Evolutionary conservation across 1,140 invertebrate genomes (phyloP).

Genomic region (Doryteuthis pealeii): DNA sequence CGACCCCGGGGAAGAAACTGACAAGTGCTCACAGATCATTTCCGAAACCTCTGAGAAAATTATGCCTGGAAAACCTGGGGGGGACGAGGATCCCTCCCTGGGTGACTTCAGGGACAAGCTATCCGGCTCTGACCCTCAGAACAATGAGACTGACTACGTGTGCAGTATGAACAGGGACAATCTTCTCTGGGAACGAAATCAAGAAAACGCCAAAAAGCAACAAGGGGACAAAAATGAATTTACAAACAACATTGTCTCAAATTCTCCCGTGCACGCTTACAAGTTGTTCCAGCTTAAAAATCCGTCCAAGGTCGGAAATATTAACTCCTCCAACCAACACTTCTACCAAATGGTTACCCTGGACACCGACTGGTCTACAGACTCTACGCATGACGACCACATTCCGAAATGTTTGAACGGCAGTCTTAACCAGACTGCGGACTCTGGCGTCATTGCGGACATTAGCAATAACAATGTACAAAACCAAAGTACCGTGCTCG

Average conservation of each 20-base stretch:
- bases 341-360: slow-evolving; percentile 13
- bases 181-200: background rate
- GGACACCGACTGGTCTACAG: slow-evolving; percentile 15
- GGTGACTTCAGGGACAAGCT: background rate
- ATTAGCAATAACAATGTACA: slow-evolving; percentile 2
- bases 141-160: background rate
- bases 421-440: background rate
- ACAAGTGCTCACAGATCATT: background rate
- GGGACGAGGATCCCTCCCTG: background rate
- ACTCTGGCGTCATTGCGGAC: slow-evolving; percentile 6
- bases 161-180: background rate
- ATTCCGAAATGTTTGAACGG: background rate
- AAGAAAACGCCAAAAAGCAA: background rate
- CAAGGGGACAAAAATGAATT: background rate
- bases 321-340: slow-evolving; percentile 10
- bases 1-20: slow-evolving; percentile 2
- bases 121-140: background rate
- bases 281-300: background rate
- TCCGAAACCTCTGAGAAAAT: background rate
- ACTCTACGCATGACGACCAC: background rate
- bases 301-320: background rate
- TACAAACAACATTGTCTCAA: background rate
- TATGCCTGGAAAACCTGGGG: slow-evolving; percentile 7
- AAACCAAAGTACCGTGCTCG: background rate
- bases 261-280: background rate